Percentiles rank a stretch among this genome's conserved stretches.
Conservation (phyloP, 2,113 vertebrate species). For the Tragelaphus strepsiceros region DNA sequence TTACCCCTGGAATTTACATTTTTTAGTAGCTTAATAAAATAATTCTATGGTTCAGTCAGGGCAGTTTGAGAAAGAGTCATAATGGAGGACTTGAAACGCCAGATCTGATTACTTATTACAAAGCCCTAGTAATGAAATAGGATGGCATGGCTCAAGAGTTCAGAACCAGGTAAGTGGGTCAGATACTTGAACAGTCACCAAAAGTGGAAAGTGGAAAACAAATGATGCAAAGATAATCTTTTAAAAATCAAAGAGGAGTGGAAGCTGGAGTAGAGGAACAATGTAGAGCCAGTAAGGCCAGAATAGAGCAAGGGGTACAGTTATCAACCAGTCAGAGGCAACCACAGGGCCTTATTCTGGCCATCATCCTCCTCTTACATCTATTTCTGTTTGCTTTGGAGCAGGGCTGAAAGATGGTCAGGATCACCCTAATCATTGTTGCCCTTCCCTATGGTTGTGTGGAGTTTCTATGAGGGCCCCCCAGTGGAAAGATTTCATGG, state of each 20-base stretch:
- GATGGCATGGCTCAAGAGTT: neutral
- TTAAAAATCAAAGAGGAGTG: neutral
- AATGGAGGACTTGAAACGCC: neutral
- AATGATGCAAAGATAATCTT: neutral
- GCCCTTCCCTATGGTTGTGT: neutral
- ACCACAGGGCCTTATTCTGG: neutral
- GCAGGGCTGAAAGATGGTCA: neutral
- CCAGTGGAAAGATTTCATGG: neutral
- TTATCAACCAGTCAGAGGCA: neutral
- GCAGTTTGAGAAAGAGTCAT: neutral
- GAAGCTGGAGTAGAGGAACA: neutral
- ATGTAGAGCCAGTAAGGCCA: neutral
- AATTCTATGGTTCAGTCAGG: conserved; percentile 1
- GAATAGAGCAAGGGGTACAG: neutral
- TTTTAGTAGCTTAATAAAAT: conserved; percentile 27
- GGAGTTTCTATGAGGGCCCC: neutral
- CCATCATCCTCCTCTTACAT: neutral
- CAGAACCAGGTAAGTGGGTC: neutral
- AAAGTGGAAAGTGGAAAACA: neutral
- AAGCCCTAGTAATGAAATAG: neutral
- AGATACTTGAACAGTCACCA: neutral
- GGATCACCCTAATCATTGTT: neutral
- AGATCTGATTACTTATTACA: neutral
- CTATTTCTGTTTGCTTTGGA: neutral
- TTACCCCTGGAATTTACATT: conserved; percentile 14